Base-by-base conservation (phyloP, 2,797 vertebrate species). In the Clarias laeviceps region DNA sequence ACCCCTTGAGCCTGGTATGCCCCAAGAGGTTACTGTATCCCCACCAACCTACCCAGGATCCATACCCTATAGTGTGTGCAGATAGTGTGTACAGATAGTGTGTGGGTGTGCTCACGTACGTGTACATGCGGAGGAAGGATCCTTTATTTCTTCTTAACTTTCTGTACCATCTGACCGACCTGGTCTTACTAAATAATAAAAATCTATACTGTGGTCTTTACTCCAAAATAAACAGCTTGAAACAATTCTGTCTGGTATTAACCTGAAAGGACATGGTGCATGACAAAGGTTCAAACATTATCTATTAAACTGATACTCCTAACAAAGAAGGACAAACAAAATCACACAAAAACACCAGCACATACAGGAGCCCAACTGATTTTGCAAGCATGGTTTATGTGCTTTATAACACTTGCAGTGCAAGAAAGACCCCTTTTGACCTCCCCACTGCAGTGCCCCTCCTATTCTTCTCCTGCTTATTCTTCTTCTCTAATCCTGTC, bases 401-500 rank as follows among this genome's bases (percentile, higher is more conserved):
- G 29, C 57, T 80, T 78, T 74, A 74, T 83, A 64, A 83, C 15
- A 64, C 70, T 50, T 72, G 56, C 32, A 72, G 9, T 11, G 56
- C 68, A 73, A 82, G 81, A 61, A 61, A 72, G 18, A 59, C 9
- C 66, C 37, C 3, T 11, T 22, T 50, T 86, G 80, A 83, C 29
- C 76, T 59, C 82, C 80, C 80, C 27, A 17, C 17, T 59, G 88
- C 64, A 69, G 50, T 50, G 61, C 64, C 85, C 85, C 50, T 84
- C 80, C 89, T 56, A 61, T 82, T 84, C 81, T 79, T 80, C 66
- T 86, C 59, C 68, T 82, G 37, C 84, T 88, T 81, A 86, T 89
- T 84, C 72, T 84, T 66, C 83, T 81, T 61, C 88, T 88, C 56
- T 92, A 92, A 91, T 89, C 86, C 90, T 93, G 95, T 95, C 93